Evolutionary conservation across 2,888 invertebrate species (phyloP).

Genomic region (Caradrina kadenii): DNA sequence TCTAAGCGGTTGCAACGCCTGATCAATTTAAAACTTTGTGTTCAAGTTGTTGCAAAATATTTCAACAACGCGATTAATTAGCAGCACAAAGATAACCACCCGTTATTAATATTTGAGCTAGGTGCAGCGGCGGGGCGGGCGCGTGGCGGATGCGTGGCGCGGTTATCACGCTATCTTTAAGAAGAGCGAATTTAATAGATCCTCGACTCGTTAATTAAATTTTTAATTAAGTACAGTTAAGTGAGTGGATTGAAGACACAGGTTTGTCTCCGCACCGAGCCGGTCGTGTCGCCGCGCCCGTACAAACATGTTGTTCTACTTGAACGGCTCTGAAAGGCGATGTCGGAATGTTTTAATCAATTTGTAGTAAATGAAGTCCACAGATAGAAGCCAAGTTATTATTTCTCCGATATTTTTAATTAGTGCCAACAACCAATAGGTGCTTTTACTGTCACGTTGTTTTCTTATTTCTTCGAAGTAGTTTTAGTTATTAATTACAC

Average conservation of each 20-base stretch:
- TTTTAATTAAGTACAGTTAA: constrained; percentile 57
- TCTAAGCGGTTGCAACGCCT: constrained; percentile 34
- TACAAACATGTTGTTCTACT: constrained; percentile 37
- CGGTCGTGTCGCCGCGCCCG: not conserved
- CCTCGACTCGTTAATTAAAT: constrained; percentile 51
- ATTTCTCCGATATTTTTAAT: constrained; percentile 38
- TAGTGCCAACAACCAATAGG: constrained; percentile 17
- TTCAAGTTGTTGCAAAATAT: constrained; percentile 65
- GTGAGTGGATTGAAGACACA: constrained; percentile 42
- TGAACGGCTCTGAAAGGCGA: constrained; percentile 23
- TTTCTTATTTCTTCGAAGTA: constrained; percentile 28
- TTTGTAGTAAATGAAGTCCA: constrained; percentile 35
- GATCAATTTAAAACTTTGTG: constrained; percentile 48
- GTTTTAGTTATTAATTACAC: constrained; percentile 32
- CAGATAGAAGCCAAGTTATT: constrained; percentile 18
- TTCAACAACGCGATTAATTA: constrained; percentile 74
- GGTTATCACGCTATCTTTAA: constrained; percentile 44
- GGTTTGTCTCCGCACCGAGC: constrained; percentile 53
- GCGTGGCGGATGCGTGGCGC: constrained; percentile 30
- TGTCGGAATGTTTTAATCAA: constrained; percentile 50
- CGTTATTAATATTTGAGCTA: constrained; percentile 73
- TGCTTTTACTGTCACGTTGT: constrained; percentile 1
- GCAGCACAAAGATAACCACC: constrained; percentile 72
- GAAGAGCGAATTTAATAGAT: constrained; percentile 47
- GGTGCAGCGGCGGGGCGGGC: constrained; percentile 30